Conservation (phyloP, 2,113 vertebrate genomes). For the Tenebrosternarchus preto region DNA sequence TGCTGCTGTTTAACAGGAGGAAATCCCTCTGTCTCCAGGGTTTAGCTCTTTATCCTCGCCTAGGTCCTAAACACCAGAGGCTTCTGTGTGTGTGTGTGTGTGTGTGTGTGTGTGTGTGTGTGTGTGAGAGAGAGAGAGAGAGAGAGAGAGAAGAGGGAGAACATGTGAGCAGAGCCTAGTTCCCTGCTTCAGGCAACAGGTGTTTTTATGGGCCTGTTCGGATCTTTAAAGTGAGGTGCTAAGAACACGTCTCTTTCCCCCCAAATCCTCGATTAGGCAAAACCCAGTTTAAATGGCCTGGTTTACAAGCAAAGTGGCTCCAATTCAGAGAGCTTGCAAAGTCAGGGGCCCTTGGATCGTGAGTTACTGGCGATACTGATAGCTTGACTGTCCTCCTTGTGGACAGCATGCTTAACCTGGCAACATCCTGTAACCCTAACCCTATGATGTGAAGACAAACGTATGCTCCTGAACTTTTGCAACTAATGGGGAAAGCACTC, state of each 20-base stretch:
- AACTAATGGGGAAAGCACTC: no score
- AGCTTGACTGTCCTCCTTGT: neutral
- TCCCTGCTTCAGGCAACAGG: constrained; percentile 68
- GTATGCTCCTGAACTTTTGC: neutral
- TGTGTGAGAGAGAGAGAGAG: neutral
- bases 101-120: constrained; percentile 29
- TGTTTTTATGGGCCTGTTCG: constrained; percentile 65
- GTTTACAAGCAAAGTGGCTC: constrained; percentile 68
- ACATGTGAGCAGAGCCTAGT: neutral
- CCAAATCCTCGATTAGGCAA: constrained; percentile 65
- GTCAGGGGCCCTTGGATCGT: constrained; percentile 7
- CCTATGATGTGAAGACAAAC: neutral
- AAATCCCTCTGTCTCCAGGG: constrained; percentile 44
- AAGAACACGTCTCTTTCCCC: constrained; percentile 59
- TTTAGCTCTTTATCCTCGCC: constrained; percentile 40
- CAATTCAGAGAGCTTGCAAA: constrained; percentile 68
- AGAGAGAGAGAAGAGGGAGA: neutral
- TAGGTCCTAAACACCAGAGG: constrained; percentile 37
- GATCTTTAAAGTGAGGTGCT: constrained; percentile 65
- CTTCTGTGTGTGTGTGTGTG: constrained; percentile 1
- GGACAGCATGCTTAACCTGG: neutral
- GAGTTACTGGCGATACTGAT: constrained; percentile 2
- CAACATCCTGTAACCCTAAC: neutral
- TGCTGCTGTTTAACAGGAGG: constrained; percentile 48
- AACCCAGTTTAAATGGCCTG: constrained; percentile 41